These are phyloP conservation scores for Microdon myrmicae DNA, from an alignment of 2,888 invertebrate genomes.

Conservation along the genomic window DNA sequence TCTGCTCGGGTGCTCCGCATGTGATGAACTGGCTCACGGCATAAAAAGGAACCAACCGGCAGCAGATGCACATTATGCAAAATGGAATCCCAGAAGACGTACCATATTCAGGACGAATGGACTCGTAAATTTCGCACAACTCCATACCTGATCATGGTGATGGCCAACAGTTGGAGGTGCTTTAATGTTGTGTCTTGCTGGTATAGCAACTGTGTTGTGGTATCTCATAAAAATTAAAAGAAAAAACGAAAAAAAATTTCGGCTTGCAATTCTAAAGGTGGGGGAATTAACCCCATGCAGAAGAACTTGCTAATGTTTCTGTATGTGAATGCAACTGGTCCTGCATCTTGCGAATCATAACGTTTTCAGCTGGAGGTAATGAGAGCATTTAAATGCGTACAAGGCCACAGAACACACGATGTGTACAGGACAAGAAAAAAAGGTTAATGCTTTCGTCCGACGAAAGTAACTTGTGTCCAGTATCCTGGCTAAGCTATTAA, in stretches of 20 bases:
- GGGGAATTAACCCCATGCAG: constrained; percentile 18
- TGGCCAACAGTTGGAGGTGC: constrained; percentile 43
- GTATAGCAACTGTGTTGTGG: constrained; percentile 15
- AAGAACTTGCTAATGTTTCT: constrained; percentile 14
- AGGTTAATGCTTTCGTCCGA: constrained; percentile 51
- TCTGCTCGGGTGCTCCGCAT: constrained; percentile 31
- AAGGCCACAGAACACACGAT: constrained; percentile 44
- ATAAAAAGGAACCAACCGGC: constrained; percentile 18
- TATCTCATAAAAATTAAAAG: constrained; percentile 22
- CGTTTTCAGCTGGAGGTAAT: constrained; percentile 54
- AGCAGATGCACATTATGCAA: constrained; percentile 56
- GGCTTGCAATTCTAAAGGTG: too few relatives aligned
- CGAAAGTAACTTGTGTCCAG: constrained; percentile 43
- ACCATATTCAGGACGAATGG: constrained; percentile 36
- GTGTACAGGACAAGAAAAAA: too few relatives aligned
- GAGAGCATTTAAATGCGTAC: constrained; percentile 56
- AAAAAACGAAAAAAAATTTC: constrained; percentile 4
- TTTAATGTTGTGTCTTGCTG: constrained; percentile 17
- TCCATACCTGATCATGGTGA: constrained; percentile 41
- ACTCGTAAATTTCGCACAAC: constrained; percentile 48
- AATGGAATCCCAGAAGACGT: constrained; percentile 54
- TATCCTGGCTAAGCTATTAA: constrained; percentile 54
- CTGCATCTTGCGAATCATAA: constrained; percentile 35
- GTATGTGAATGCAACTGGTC: constrained; percentile 26
- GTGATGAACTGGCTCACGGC: constrained; percentile 27